phyloP scores from a whole-genome alignment of 2,888 invertebrate species.

The Ellobium chinense region DNA sequence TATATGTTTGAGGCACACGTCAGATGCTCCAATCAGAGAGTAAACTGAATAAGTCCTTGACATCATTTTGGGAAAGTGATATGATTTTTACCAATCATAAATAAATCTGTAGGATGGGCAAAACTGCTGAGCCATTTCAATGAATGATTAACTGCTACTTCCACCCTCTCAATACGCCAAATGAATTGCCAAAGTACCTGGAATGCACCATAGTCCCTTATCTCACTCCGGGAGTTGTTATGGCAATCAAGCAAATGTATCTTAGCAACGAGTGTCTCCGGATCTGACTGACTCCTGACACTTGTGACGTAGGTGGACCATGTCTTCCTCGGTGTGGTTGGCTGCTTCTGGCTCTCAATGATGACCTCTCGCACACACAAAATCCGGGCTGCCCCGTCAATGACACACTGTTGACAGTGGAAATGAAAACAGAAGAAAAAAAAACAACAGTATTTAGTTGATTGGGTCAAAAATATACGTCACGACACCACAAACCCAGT shows the following conservation, averaged over 20 bases:
- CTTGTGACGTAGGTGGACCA: conserved; percentile 53
- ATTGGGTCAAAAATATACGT: too few species aligned
- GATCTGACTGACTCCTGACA: conserved; percentile 52
- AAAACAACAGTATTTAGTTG: not conserved
- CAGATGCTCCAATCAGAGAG: too few species aligned
- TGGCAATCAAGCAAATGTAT: conserved; percentile 61
- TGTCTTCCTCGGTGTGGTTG: conserved; percentile 50
- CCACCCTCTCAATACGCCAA: too few species aligned
- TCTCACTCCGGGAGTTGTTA: conserved; percentile 42
- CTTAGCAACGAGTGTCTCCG: conserved; percentile 60
- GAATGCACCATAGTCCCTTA: conserved; percentile 25
- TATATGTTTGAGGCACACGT: too few species aligned
- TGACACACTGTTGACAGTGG: conserved; percentile 59
- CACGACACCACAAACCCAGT: too few species aligned
- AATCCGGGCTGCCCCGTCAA: conserved; percentile 64
- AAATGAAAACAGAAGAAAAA: not conserved
- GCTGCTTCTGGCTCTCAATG: conserved; percentile 52
- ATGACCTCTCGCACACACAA: conserved; percentile 61
- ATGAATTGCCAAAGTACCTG: too few species aligned
- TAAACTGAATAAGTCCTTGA: too few species aligned
- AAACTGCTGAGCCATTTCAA: too few species aligned
- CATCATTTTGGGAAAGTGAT: too few species aligned
- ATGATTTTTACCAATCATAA: too few species aligned
- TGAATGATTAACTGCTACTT: too few species aligned
- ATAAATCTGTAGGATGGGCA: too few species aligned